A percentile compares a stretch with the other conserved stretches of the same genome.
These are phyloP conservation scores for Enoplosus armatus DNA, from an alignment of 2,797 vertebrate genomes.

Conservation along the genomic window DNA sequence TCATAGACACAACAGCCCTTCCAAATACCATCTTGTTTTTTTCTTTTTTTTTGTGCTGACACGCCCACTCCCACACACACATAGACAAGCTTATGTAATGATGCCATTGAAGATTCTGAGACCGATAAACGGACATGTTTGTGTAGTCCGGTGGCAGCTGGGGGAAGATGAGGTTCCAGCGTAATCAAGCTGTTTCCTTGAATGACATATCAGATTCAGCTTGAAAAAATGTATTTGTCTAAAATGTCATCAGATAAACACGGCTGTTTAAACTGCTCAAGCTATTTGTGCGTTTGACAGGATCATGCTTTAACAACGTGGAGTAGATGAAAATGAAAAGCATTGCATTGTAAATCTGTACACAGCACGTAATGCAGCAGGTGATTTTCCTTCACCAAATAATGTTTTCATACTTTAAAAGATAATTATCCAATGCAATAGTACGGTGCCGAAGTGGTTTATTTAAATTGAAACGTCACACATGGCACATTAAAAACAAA, in stretches of 20 bases:
- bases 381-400: conserved; percentile 16
- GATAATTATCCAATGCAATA: neutral
- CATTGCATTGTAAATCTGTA: neutral
- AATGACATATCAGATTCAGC: conserved; percentile 22
- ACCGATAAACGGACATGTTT: conserved; percentile 69
- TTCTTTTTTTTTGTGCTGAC: conserved; percentile 35
- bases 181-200: conserved; percentile 45
- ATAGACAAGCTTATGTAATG: conserved; percentile 58
- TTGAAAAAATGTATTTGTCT: conserved; percentile 7
- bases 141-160: conserved; percentile 59
- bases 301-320: neutral
- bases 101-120: conserved; percentile 56
- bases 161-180: conserved; percentile 23
- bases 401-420: neutral
- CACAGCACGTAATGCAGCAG: neutral
- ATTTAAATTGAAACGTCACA: conserved; percentile 17
- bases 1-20: conserved; percentile 33
- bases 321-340: neutral
- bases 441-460: neutral
- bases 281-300: conserved; percentile 2
- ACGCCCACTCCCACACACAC: conserved; percentile 26
- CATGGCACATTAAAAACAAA: conserved; percentile 21
- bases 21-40: conserved; percentile 41
- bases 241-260: conserved; percentile 18
- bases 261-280: neutral